Conservation (phyloP, 2,113 vertebrate genomes). For the Columba janthina region DNA sequence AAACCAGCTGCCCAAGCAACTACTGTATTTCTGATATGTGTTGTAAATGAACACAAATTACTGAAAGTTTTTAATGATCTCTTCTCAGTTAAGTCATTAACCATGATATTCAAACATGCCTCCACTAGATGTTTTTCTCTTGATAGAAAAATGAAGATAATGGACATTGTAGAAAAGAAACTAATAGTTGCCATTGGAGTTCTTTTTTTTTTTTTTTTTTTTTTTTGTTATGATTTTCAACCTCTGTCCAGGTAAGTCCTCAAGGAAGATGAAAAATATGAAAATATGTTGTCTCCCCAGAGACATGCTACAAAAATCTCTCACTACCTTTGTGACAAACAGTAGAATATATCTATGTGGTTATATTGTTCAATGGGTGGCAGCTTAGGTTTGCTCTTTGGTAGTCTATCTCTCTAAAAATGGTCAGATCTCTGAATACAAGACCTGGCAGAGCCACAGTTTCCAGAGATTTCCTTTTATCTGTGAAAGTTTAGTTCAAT, state of each 20-base stretch:
- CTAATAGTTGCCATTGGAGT: background rate
- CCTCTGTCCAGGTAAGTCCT: background rate
- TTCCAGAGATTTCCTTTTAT: background rate
- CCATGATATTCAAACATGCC: background rate
- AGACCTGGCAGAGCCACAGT: background rate
- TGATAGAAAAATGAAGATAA: background rate
- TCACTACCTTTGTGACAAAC: background rate
- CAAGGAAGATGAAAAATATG: background rate
- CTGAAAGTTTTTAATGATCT: background rate
- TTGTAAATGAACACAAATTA: background rate
- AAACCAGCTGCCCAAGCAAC: background rate
- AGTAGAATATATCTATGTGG: fast-evolving
- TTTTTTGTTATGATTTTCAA: background rate
- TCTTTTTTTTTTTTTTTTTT: background rate
- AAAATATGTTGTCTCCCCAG: background rate
- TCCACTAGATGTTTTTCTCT: background rate
- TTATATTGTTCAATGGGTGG: background rate
- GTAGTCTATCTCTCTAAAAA: background rate
- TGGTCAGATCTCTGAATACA: background rate
- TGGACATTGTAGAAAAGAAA: background rate
- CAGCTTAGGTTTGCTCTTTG: background rate
- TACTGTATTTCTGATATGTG: background rate
- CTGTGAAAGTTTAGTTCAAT: background rate
- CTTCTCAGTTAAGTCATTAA: background rate
- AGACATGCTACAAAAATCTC: background rate